These are phyloP conservation scores for Drosophila yakuba DNA, from an alignment of 1,140 invertebrate genomes.

Conservation along the genomic window DNA sequence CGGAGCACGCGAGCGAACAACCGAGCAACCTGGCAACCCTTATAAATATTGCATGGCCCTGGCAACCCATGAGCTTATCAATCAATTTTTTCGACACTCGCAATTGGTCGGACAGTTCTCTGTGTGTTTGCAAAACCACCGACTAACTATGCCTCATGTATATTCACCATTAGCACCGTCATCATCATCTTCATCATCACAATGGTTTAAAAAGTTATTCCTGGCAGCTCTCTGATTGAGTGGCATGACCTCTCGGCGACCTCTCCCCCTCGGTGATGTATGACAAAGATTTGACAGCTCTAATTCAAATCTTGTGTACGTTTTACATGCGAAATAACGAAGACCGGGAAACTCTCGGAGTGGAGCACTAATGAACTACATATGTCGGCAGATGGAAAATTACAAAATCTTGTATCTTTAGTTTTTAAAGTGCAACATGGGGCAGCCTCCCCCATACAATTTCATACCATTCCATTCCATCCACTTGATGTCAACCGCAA, in stretches of 20 bases:
- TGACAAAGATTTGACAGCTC: constrained; percentile 80
- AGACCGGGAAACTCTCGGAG: constrained; percentile 13
- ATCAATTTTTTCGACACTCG: constrained; percentile 65
- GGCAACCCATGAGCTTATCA: constrained; percentile 64
- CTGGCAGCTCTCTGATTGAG: constrained; percentile 62
- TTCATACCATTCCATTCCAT: constrained; percentile 1
- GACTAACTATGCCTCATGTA: constrained; percentile 43
- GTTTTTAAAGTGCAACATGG: constrained; percentile 48
- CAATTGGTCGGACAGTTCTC: constrained; percentile 49
- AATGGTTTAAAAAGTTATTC: constrained; percentile 64
- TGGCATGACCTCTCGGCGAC: constrained; percentile 51
- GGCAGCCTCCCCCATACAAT: neutral
- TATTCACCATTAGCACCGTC: constrained; percentile 11
- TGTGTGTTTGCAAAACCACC: constrained; percentile 58
- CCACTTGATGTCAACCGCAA: constrained; percentile 63
- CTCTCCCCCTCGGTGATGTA: constrained; percentile 49
- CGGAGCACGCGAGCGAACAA: constrained; percentile 39
- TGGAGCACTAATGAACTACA: constrained; percentile 73
- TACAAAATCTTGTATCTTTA: constrained; percentile 69
- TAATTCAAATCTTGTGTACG: constrained; percentile 79
- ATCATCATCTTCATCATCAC: constrained; percentile 6
- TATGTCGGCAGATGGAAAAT: constrained; percentile 79
- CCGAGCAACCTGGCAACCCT: constrained; percentile 57
- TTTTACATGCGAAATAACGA: constrained; percentile 58
- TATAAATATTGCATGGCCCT: constrained; percentile 72